A percentile compares a stretch with the other conserved stretches of the same genome.
Conservation (phyloP, 2,888 invertebrate genomes). For the Capitulum mitella region DNA sequence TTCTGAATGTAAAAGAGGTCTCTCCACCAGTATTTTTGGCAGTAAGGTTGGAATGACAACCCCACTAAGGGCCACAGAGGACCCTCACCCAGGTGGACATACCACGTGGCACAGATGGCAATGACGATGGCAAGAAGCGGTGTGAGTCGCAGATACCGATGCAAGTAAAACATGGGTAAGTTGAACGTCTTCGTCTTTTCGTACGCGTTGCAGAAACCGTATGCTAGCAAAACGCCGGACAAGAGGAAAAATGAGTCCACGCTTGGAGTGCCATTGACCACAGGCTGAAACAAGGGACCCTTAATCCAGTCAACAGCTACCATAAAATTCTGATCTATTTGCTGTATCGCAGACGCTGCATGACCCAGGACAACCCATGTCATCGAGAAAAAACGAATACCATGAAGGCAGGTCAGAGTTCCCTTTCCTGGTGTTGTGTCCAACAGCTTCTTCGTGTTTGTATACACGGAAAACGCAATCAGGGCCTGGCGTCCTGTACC, state of each 20-base stretch:
- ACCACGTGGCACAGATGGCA: neutral
- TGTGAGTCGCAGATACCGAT: constrained; percentile 14
- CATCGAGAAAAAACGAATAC: constrained; percentile 35
- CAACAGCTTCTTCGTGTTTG: constrained; percentile 53
- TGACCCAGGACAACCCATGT: constrained; percentile 36
- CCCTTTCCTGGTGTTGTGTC: constrained; percentile 35
- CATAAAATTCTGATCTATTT: neutral
- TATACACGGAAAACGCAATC: constrained; percentile 60
- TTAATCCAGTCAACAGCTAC: neutral
- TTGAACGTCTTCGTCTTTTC: neutral
- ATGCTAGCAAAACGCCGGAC: constrained; percentile 31
- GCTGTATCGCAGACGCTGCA: neutral
- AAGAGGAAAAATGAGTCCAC: constrained; percentile 34
- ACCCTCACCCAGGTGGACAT: neutral
- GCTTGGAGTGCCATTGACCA: constrained; percentile 29
- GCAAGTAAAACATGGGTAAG: neutral
- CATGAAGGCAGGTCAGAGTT: constrained; percentile 31
- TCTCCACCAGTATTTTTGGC: neutral
- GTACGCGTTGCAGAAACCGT: constrained; percentile 22
- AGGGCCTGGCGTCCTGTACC: constrained; percentile 32
- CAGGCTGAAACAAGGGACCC: neutral
- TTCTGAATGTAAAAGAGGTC: neutral
- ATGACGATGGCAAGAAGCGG: neutral
- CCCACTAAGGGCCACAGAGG: neutral
- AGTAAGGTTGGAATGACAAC: neutral